Evolutionary conservation across 2,888 invertebrate species (phyloP).

Genomic region (Carcina quercana): DNA sequence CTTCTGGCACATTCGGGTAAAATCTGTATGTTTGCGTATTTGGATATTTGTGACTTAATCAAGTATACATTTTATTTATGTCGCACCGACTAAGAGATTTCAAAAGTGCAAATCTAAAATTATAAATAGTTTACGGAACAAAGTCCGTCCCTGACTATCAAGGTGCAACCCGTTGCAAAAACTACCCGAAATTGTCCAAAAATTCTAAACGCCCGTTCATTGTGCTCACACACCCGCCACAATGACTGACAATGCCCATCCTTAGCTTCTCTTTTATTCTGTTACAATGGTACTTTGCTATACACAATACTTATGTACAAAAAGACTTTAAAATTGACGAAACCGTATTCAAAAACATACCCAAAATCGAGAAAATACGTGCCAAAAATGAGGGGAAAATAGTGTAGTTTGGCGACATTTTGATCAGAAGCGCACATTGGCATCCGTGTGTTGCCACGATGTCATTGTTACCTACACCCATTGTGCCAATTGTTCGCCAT

Average conservation of each 20-base stretch:
- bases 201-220: slow-evolving; percentile 61
- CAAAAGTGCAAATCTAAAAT: not conserved
- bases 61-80: too few species aligned
- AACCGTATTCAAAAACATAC: too few species aligned
- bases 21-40: too few species aligned
- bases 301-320: slow-evolving; percentile 39
- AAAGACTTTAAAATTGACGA: too few species aligned
- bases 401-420: slow-evolving; percentile 17
- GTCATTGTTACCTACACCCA: slow-evolving; percentile 71
- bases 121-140: not conserved
- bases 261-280: slow-evolving; percentile 67
- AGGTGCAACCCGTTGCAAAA: slow-evolving; percentile 74
- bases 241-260: slow-evolving; percentile 65
- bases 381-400: not conserved
- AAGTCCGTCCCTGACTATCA: slow-evolving; percentile 45
- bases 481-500: slow-evolving; percentile 63
- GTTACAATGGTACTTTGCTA: slow-evolving; percentile 65
- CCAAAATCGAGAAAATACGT: slow-evolving; percentile 4
- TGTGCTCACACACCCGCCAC: slow-evolving; percentile 69
- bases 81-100: slow-evolving; percentile 1
- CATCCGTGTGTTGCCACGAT: slow-evolving; percentile 68
- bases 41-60: too few species aligned
- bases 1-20: too few species aligned
- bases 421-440: slow-evolving; percentile 26
- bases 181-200: slow-evolving; percentile 67